phyloP scores from a whole-genome alignment of 2,113 vertebrate species.

The Piliocolobus tephrosceles region DNA sequence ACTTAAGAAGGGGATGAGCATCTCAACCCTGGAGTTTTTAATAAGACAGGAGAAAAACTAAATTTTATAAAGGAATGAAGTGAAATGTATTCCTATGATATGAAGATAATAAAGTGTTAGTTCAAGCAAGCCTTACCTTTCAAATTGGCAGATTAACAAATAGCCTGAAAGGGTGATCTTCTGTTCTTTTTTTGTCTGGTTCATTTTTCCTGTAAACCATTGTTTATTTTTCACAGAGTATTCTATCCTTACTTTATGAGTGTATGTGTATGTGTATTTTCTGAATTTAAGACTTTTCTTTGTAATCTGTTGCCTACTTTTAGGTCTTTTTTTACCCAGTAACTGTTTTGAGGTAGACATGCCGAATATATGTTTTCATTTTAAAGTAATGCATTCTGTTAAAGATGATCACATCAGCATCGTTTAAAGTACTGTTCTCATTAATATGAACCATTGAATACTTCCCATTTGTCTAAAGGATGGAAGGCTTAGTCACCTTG shows the following conservation, averaged over 20 bases:
- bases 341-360: slow-evolving; percentile 60
- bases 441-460: slow-evolving; percentile 80
- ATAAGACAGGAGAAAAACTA: slow-evolving; percentile 44
- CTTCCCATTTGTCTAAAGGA: slow-evolving; percentile 81
- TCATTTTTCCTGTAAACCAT: slow-evolving; percentile 25
- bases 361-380: slow-evolving; percentile 80
- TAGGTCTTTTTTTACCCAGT: background rate
- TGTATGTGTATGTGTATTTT: slow-evolving; percentile 44
- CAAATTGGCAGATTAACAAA: slow-evolving; percentile 64
- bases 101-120: slow-evolving; percentile 74
- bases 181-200: background rate
- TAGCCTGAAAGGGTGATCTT: slow-evolving; percentile 44
- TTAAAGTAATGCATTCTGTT: slow-evolving; percentile 74
- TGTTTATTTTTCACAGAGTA: slow-evolving; percentile 57
- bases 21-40: slow-evolving; percentile 42
- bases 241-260: slow-evolving; percentile 29
- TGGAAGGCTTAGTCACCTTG: slow-evolving; percentile 83
- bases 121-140: slow-evolving; percentile 71
- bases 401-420: slow-evolving; percentile 58
- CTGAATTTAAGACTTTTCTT: slow-evolving; percentile 70
- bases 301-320: slow-evolving; percentile 73
- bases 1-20: slow-evolving; percentile 40
- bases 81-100: slow-evolving; percentile 68
- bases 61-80: slow-evolving; percentile 68
- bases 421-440: slow-evolving; percentile 65